Evolutionary conservation across 1,140 invertebrate genomes (phyloP).

Genomic region (Tetraneura akinire): DNA sequence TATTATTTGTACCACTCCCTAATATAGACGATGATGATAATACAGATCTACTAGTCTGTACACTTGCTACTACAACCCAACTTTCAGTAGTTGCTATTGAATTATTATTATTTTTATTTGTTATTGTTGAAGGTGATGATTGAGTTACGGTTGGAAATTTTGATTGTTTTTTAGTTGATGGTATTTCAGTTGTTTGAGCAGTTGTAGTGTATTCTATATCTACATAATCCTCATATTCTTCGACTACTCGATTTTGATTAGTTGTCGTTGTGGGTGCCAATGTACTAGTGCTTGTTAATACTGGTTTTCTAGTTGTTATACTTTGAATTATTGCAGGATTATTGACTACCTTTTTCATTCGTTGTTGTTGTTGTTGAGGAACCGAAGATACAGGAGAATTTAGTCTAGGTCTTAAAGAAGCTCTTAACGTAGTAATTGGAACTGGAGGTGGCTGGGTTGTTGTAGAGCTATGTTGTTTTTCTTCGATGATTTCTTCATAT

Average conservation of each 20-base stretch:
- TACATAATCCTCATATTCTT: conserved; percentile 7
- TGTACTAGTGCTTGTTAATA: conserved; percentile 4
- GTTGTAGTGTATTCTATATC: conserved; percentile 13
- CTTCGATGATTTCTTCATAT: not conserved
- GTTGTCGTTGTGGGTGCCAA: not conserved
- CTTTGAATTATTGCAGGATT: conserved; percentile 26
- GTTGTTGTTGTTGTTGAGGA: conserved; percentile 39
- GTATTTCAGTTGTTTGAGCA: not conserved
- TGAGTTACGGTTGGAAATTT: not conserved
- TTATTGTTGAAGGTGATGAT: not conserved
- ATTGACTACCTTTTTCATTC: conserved; percentile 29
- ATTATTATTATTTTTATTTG: not conserved
- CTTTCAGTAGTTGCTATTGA: conserved; percentile 14
- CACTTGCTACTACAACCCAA: conserved; percentile 34
- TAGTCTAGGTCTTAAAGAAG: not conserved
- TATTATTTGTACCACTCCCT: conserved; percentile 7
- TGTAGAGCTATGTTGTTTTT: not conserved
- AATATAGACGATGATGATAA: not conserved
- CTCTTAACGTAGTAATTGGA: conserved; percentile 20
- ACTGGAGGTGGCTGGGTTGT: not conserved
- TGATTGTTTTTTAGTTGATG: not conserved
- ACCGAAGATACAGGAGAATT: not conserved
- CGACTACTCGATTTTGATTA: not conserved
- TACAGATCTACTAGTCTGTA: conserved; percentile 25
- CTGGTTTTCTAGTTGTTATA: conserved; percentile 16